phyloP scores from a whole-genome alignment of 53 echinoderm and acorn worm species.

The Hippasteria phrygiana region DNA sequence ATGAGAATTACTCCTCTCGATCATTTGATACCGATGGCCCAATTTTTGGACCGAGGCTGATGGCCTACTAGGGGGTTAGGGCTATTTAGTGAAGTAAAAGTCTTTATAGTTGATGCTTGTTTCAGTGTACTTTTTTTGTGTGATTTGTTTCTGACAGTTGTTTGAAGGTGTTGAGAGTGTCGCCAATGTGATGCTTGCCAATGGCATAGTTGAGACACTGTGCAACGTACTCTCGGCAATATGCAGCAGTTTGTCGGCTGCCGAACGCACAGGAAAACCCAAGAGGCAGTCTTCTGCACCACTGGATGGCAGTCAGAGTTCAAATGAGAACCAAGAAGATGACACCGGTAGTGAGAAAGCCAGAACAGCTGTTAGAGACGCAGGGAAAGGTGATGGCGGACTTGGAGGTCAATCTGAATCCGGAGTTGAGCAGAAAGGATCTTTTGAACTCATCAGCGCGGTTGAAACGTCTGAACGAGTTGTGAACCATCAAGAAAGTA shows the following conservation, averaged over 20 bases:
- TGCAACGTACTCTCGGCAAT: constrained; percentile 87
- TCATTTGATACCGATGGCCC: too few relatives aligned
- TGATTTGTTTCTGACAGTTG: constrained; percentile 61
- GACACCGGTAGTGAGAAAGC: background rate
- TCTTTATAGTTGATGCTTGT: background rate
- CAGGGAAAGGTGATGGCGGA: background rate
- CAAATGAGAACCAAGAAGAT: background rate
- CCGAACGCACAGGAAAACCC: background rate
- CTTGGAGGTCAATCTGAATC: too few relatives aligned
- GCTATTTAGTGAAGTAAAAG: too few relatives aligned
- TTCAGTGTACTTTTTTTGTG: background rate
- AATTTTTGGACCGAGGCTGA: too few relatives aligned
- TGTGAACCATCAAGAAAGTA: background rate
- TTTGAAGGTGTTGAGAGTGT: constrained; percentile 90
- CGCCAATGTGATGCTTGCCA: constrained; percentile 81
- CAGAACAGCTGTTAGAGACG: background rate
- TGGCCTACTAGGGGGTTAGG: too few relatives aligned
- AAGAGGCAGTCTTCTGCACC: background rate
- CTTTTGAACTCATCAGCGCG: too few relatives aligned
- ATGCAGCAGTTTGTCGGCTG: constrained; percentile 56
- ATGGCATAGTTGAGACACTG: constrained; percentile 87
- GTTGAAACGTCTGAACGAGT: too few relatives aligned
- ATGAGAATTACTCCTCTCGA: too few relatives aligned
- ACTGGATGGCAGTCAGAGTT: background rate
- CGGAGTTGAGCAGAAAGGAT: background rate